These are phyloP conservation scores for Chloroclystis v-ata DNA, from an alignment of 2,888 invertebrate genomes.

Conservation along the genomic window DNA sequence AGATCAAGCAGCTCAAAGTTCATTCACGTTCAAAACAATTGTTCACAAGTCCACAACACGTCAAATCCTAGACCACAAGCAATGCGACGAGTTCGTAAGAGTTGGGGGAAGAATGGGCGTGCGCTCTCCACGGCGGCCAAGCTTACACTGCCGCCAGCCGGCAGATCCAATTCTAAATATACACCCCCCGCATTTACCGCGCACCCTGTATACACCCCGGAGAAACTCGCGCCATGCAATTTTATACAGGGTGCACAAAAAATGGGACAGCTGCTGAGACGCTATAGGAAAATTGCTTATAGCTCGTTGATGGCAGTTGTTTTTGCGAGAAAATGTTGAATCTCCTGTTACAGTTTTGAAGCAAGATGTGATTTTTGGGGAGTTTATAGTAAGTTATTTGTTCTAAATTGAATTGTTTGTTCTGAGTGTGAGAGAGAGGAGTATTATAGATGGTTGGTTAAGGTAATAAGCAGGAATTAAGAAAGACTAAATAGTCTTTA, in stretches of 20 bases:
- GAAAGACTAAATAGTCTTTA: no score
- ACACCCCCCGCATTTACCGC: constrained; percentile 69
- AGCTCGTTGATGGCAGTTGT: constrained; percentile 9
- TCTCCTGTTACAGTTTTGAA: no score
- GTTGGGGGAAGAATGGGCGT: constrained; percentile 48
- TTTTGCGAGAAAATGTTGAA: neutral
- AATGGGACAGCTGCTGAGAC: constrained; percentile 17
- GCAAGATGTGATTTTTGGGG: no score
- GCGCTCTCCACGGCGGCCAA: constrained; percentile 52
- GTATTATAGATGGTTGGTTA: no score
- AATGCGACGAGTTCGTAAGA: constrained; percentile 55
- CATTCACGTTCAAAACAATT: constrained; percentile 36
- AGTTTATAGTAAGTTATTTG: no score
- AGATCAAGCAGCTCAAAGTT: constrained; percentile 44
- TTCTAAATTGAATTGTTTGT: no score
- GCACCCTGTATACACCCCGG: constrained; percentile 33
- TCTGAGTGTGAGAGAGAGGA: no score
- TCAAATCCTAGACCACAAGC: constrained; percentile 41
- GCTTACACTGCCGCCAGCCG: constrained; percentile 61
- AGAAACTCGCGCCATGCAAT: constrained; percentile 34
- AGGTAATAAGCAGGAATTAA: no score
- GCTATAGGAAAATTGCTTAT: constrained; percentile 7
- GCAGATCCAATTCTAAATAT: constrained; percentile 70
- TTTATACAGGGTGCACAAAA: constrained; percentile 22
- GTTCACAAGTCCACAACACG: constrained; percentile 39